Conservation (phyloP, 1,140 invertebrate genomes). For the Zelostemma sp. region DNA sequence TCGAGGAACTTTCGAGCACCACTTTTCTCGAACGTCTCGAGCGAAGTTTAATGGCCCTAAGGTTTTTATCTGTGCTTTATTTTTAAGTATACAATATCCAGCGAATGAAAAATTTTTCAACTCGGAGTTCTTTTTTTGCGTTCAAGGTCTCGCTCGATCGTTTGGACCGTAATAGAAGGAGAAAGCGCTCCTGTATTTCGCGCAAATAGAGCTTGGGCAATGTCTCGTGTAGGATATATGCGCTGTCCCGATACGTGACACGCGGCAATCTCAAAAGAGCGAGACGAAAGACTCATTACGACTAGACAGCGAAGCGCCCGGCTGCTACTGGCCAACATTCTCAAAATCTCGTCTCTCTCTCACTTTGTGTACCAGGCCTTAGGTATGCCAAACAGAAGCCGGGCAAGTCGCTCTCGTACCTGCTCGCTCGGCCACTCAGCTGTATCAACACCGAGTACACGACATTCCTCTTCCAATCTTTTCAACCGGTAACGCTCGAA, state of each 20-base stretch:
- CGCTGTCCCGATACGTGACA: background rate
- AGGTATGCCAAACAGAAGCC: constrained; percentile 69
- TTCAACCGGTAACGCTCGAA: constrained; percentile 31
- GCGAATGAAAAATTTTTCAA: too few relatives aligned
- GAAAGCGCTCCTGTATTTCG: constrained; percentile 6
- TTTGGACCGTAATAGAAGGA: too few relatives aligned
- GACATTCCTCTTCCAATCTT: constrained; percentile 66
- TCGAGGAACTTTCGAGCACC: too few relatives aligned
- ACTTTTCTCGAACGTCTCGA: too few relatives aligned
- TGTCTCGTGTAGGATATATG: background rate
- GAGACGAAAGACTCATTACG: background rate
- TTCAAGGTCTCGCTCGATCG: too few relatives aligned
- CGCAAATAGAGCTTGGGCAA: background rate
- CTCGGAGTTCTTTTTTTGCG: too few relatives aligned
- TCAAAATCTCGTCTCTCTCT: constrained; percentile 25
- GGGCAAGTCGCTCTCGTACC: constrained; percentile 56
- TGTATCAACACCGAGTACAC: constrained; percentile 70
- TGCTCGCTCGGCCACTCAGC: constrained; percentile 68
- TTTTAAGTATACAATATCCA: too few relatives aligned
- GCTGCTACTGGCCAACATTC: constrained; percentile 6
- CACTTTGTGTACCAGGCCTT: constrained; percentile 28
- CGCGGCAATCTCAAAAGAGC: background rate
- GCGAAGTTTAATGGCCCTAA: too few relatives aligned
- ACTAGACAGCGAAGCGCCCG: background rate
- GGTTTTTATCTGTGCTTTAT: too few relatives aligned